Evolutionary conservation across 2,113 vertebrate genomes (phyloP), one percentile per base, ranked within the genome.

Genomic region (Melanerpes aurifrons): DNA sequence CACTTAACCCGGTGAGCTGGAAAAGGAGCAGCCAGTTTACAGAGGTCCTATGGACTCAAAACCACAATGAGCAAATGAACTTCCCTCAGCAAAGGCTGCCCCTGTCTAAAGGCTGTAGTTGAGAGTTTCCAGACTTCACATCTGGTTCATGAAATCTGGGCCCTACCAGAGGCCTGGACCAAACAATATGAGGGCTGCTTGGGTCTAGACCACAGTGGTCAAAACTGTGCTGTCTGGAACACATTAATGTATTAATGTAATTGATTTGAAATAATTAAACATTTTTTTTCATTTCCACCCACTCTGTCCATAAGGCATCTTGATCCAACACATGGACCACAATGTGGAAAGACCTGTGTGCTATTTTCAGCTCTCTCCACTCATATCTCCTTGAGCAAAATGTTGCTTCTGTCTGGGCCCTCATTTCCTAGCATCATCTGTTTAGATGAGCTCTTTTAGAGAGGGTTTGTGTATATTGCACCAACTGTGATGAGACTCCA

Each of bases 391-490:
- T 66, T 28, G 12, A 54, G 29, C 22, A 87, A 76, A 57, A 16
- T 80, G 45, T 54, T 92, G 11, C 35, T 86, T 78, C 57, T 29
- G 76, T 94, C 40, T 32, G 21, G 32, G 45, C 69, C 73, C 66
- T 79, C 67, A 0, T 92, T 85, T 93, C 59, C 45, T 50, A 73
- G n/a, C 35, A 21, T 57, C 37, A 76, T 89, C 77, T 74, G 69
- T 93, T 89, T 83, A 94, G 73, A 88, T 40, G 58, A 78, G 59
- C 22, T 80, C 37, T 64, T 82, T 78, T 43, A 76, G 70, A 61
- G 8, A 57, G 56, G n/a, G 53, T 8, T 59, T 90, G 48, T 64
- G 63, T 84, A 58, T 32, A 77, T 25, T 53, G 53, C 37, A 90
- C 80, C 32, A 48, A 79, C 58, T 57, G 53, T 1, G 0, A 83